Percentiles rank a stretch among this genome's conserved stretches.
phyloP scores from a whole-genome alignment of 2,888 invertebrate genomes.

The Lagria hirta region DNA sequence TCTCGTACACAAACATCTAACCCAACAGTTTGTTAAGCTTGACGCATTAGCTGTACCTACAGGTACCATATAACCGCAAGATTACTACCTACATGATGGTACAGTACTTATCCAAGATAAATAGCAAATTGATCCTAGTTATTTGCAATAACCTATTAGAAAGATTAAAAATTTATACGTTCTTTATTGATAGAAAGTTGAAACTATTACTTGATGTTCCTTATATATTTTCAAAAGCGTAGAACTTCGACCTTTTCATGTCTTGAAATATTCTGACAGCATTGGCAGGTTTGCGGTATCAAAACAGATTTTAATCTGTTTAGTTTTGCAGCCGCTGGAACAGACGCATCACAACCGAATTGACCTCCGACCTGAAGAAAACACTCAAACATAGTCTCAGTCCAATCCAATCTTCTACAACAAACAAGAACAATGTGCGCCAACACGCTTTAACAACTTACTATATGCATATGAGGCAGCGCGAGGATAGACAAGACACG shows the following conservation, averaged over 20 bases:
- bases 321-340: constrained; percentile 24
- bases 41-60: too few species aligned
- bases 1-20: too few species aligned
- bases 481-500: constrained; percentile 25
- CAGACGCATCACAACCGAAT: constrained; percentile 21
- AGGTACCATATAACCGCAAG: too few species aligned
- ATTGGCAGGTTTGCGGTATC: constrained; percentile 16
- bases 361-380: constrained; percentile 32
- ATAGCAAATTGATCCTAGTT: too few species aligned
- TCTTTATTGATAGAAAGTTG: too few species aligned
- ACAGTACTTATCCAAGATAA: too few species aligned
- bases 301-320: constrained; percentile 16
- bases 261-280: constrained; percentile 12
- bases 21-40: too few species aligned
- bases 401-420: constrained; percentile 30
- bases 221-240: too few species aligned
- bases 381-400: constrained; percentile 30
- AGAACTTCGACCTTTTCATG: constrained; percentile 14
- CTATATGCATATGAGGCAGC: constrained; percentile 29
- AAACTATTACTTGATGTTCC: too few species aligned
- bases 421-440: constrained; percentile 31
- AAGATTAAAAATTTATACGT: too few species aligned
- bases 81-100: too few species aligned
- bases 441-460: constrained; percentile 28
- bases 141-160: too few species aligned